Evolutionary conservation across 2,888 invertebrate species (phyloP).

Genomic region (Drosophila diplacantha): DNA sequence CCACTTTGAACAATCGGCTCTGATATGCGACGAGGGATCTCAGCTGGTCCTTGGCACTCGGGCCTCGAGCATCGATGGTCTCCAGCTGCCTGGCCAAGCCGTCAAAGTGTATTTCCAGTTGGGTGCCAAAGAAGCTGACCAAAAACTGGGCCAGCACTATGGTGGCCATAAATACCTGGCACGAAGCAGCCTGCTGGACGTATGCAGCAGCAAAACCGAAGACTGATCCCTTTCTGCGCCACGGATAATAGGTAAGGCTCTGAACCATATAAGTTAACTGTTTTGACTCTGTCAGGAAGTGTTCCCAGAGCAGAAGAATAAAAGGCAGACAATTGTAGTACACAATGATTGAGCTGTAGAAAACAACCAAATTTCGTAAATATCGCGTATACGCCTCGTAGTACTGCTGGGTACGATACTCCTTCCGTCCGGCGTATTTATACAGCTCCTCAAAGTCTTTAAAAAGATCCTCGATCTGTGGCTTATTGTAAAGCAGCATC

Average conservation of each 20-base stretch:
- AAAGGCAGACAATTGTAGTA: constrained; percentile 6
- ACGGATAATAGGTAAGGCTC: constrained; percentile 8
- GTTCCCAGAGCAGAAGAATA: not conserved
- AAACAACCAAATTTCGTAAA: not conserved
- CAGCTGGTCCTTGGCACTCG: not conserved
- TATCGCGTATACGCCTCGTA: not conserved
- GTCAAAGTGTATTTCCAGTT: constrained; percentile 15
- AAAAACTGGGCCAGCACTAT: not conserved
- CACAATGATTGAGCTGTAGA: not conserved
- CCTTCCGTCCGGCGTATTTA: not conserved
- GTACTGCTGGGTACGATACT: not conserved
- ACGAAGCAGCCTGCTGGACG: not conserved
- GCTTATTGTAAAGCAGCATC: not conserved
- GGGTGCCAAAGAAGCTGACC: constrained; percentile 2
- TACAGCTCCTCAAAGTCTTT: not conserved
- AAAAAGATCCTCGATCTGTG: not conserved
- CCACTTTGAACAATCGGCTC: not conserved
- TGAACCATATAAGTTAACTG: not conserved
- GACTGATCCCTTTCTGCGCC: not conserved
- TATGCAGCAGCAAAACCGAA: not conserved
- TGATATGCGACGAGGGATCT: not conserved
- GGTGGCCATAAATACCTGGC: not conserved
- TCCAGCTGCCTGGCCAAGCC: constrained; percentile 11
- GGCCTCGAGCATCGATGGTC: constrained; percentile 2
- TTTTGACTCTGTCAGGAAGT: not conserved